phyloP scores from a whole-genome alignment of 2,113 vertebrate genomes.

The Anolis sagrei region DNA sequence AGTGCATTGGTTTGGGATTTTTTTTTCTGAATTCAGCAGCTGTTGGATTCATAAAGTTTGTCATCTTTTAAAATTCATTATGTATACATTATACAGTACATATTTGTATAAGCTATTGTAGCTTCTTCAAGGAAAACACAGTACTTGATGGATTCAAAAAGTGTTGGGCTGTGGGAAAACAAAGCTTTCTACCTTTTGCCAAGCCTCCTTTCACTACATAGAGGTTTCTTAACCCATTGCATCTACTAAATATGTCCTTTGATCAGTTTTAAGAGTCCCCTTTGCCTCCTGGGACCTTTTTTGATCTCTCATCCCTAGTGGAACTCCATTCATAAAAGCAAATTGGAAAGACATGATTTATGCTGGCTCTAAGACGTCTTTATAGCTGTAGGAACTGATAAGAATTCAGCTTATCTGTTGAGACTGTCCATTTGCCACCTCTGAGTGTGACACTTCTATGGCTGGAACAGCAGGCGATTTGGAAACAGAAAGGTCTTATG shows the following conservation, averaged over 20 bases:
- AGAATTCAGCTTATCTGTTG: slow-evolving; percentile 23
- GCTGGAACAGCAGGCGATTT: not conserved
- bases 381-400: slow-evolving; percentile 26
- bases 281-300: not conserved
- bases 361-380: slow-evolving; percentile 11
- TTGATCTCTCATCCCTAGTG: rapidly evolving
- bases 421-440: not conserved
- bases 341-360: slow-evolving; percentile 13
- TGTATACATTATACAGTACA: slow-evolving; percentile 36
- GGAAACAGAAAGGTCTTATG: not conserved
- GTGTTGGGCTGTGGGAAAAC: slow-evolving; percentile 43
- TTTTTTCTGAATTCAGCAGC: slow-evolving; percentile 24
- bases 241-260: rapidly evolving
- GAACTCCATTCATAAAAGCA: rapidly evolving
- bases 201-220: not conserved
- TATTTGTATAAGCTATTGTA: slow-evolving; percentile 36
- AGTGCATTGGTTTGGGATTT: not conserved
- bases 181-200: slow-evolving; percentile 19
- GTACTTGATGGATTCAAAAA: not conserved
- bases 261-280: not conserved
- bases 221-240: not conserved
- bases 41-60: slow-evolving; percentile 58
- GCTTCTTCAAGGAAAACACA: not conserved
- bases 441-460: not conserved
- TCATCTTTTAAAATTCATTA: slow-evolving; percentile 62